A percentile compares a stretch with the other conserved stretches of the same genome.
Evolutionary conservation across 2,797 vertebrate genomes (phyloP).

Genomic region (Eulemur coronatus): DNA sequence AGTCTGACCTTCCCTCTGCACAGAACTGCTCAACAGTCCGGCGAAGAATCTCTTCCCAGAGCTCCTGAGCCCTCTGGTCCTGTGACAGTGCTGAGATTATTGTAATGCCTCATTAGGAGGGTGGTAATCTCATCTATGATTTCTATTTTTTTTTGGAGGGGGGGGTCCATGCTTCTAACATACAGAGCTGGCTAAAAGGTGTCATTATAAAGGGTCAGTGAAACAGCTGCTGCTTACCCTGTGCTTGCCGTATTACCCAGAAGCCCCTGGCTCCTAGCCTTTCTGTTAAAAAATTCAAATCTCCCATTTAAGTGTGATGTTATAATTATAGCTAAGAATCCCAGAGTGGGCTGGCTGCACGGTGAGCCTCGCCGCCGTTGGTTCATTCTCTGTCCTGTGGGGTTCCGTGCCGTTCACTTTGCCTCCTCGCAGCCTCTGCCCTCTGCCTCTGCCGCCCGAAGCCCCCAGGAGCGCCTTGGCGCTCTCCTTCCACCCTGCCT

Average conservation of each 20-base stretch:
- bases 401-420: accelerated
- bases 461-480: accelerated
- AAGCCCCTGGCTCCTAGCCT: background rate
- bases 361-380: accelerated
- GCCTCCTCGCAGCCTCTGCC: background rate
- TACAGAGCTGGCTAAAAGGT: background rate
- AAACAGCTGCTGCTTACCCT: background rate
- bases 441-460: too few species aligned
- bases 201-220: background rate
- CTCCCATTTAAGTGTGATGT: accelerated
- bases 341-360: background rate
- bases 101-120: background rate
- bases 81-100: background rate
- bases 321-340: background rate
- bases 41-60: accelerated
- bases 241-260: background rate
- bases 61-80: background rate
- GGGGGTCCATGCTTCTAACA: background rate
- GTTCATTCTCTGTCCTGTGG: accelerated
- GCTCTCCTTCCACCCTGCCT: background rate
- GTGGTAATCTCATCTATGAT: background rate
- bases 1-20: background rate
- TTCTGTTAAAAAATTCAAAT: background rate
- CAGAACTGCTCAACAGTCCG: background rate
- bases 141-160: too few species aligned